These are phyloP conservation scores for Pristionchus fissidentatus DNA, from an alignment of 2,888 invertebrate genomes.

Conservation along the genomic window DNA sequence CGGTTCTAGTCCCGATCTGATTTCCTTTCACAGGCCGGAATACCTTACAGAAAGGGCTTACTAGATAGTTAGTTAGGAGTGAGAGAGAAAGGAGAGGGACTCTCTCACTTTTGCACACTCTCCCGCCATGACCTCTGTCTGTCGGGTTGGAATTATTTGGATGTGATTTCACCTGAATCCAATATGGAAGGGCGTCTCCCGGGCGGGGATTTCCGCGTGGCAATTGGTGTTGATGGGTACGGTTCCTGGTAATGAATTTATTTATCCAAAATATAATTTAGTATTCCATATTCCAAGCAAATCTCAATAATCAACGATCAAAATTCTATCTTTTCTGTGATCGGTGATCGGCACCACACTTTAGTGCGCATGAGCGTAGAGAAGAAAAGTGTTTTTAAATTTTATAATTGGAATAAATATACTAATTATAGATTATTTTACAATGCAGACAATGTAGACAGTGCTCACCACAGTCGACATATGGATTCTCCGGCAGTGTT, in stretches of 20 bases:
- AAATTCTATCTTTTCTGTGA: not conserved
- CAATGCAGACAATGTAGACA: too few species aligned
- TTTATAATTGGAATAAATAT: too few species aligned
- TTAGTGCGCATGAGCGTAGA: too few species aligned
- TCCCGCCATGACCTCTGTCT: too few species aligned
- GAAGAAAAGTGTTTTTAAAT: too few species aligned
- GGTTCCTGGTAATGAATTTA: conserved; percentile 54
- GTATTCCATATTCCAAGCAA: not conserved
- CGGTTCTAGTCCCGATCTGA: too few species aligned
- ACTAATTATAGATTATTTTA: not conserved
- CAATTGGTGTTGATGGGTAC: conserved; percentile 66
- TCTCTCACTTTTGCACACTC: too few species aligned
- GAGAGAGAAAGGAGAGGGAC: not conserved
- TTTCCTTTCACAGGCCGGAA: too few species aligned
- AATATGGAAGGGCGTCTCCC: conserved; percentile 65
- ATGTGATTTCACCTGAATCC: conserved; percentile 27
- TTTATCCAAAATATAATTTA: conserved; percentile 1
- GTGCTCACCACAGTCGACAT: conserved; percentile 71
- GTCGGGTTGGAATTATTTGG: not conserved
- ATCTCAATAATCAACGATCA: not conserved
- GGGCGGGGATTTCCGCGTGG: conserved; percentile 69
- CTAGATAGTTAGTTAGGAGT: not conserved
- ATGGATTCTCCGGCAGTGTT: conserved; percentile 69
- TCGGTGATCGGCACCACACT: too few species aligned
- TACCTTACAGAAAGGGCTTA: too few species aligned